These are phyloP conservation scores for Heliopora coerulea DNA, from an alignment of 92 coral and sea anemone species.

Conservation along the genomic window DNA sequence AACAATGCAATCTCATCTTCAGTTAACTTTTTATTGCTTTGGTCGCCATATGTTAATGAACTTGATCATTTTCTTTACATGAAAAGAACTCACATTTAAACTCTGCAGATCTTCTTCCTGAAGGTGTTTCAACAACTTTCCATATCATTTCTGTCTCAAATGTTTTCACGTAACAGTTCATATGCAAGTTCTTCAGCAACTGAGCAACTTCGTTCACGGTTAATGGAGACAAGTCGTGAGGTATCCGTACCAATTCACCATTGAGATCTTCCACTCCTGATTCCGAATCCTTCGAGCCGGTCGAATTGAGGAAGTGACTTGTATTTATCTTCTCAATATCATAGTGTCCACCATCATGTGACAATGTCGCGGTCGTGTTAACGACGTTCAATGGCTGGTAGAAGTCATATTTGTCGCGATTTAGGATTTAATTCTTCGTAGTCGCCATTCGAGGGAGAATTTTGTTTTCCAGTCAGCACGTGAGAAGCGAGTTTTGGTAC, in stretches of 20 bases:
- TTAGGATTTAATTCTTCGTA: neutral
- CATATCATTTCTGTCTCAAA: constrained; percentile 73
- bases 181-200: constrained; percentile 61
- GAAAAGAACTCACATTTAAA: constrained; percentile 78
- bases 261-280: constrained; percentile 18
- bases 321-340: too few relatives aligned
- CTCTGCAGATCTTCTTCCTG: constrained; percentile 62
- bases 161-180: constrained; percentile 54
- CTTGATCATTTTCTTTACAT: constrained; percentile 70
- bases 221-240: constrained; percentile 6
- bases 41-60: constrained; percentile 90
- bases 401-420: too few relatives aligned
- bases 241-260: neutral
- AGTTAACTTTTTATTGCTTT: constrained; percentile 1
- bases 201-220: constrained; percentile 61
- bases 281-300: neutral
- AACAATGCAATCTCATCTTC: too few relatives aligned
- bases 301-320: too few relatives aligned
- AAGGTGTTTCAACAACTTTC: constrained; percentile 64
- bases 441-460: too few relatives aligned
- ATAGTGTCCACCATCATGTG: too few relatives aligned
- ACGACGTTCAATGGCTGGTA: too few relatives aligned
- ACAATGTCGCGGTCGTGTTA: too few relatives aligned
- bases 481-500: too few relatives aligned
- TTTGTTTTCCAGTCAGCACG: neutral